These are phyloP conservation scores for Pemphigus obesinymphae DNA, from an alignment of 1,140 invertebrate genomes.

Conservation along the genomic window DNA sequence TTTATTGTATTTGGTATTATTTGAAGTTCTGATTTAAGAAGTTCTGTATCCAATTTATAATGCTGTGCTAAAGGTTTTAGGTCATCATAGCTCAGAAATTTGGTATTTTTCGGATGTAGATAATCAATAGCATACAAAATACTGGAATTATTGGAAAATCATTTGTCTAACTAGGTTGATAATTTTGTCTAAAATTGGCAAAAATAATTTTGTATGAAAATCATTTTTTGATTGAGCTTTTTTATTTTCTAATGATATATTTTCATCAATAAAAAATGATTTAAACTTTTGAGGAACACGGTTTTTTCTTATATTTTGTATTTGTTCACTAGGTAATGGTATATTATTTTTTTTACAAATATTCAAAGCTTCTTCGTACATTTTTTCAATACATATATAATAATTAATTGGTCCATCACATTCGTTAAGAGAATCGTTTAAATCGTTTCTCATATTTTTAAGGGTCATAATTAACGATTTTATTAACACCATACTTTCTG, in stretches of 20 bases:
- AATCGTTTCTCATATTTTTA: slow-evolving; percentile 22
- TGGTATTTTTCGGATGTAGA: background rate
- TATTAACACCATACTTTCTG: slow-evolving; percentile 10
- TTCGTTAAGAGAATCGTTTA: background rate
- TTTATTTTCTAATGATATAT: too few species aligned
- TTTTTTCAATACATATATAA: background rate
- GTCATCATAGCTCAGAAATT: background rate
- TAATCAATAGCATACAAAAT: background rate
- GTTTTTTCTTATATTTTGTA: background rate
- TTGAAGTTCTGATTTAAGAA: background rate
- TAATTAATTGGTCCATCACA: slow-evolving; percentile 1
- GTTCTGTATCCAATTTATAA: background rate
- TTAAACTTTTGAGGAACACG: background rate
- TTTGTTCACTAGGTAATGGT: background rate
- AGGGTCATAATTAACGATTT: background rate
- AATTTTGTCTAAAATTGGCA: background rate
- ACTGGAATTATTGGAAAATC: background rate
- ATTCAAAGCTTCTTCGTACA: background rate
- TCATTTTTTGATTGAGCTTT: background rate
- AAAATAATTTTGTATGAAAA: background rate
- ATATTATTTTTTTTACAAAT: background rate
- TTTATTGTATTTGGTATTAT: background rate
- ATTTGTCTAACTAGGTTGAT: background rate
- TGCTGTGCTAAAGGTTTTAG: background rate
- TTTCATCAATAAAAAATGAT: background rate